phyloP scores from a whole-genome alignment of 1,140 invertebrate genomes.

The Acromyrmex charruanus region DNA sequence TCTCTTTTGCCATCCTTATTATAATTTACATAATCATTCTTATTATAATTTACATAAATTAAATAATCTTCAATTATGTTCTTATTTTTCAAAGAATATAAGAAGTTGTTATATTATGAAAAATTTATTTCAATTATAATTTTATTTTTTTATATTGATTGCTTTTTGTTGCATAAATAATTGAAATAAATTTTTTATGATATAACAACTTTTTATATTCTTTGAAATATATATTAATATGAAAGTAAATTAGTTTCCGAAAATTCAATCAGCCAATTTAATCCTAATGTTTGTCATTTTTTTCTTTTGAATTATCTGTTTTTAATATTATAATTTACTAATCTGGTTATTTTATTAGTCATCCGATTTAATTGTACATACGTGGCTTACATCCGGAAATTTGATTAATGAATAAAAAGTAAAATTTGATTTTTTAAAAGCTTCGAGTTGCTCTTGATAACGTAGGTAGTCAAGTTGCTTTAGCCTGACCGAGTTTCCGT shows the following conservation, averaged over 20 bases:
- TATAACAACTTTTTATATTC: no score
- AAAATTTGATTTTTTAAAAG: conserved; percentile 39
- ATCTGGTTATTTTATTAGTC: neutral
- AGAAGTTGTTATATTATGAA: neutral
- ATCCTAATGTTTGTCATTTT: neutral
- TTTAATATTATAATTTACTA: neutral
- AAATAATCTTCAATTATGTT: neutral
- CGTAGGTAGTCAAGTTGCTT: conserved; percentile 17
- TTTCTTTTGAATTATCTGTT: neutral
- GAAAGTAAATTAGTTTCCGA: neutral
- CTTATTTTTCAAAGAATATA: neutral
- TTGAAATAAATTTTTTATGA: no score
- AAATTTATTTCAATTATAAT: neutral
- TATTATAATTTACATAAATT: neutral
- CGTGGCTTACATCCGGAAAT: neutral
- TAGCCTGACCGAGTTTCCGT: conserved; percentile 56
- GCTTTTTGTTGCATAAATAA: neutral
- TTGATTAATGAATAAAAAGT: conserved; percentile 52
- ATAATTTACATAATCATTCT: neutral
- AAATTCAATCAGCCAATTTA: conserved; percentile 1
- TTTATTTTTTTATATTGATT: neutral
- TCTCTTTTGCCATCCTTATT: neutral
- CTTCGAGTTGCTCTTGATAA: conserved; percentile 1
- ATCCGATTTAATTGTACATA: neutral
- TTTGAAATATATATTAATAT: neutral